phyloP scores from a whole-genome alignment of 2,797 vertebrate species.

The Cyprinella venusta region DNA sequence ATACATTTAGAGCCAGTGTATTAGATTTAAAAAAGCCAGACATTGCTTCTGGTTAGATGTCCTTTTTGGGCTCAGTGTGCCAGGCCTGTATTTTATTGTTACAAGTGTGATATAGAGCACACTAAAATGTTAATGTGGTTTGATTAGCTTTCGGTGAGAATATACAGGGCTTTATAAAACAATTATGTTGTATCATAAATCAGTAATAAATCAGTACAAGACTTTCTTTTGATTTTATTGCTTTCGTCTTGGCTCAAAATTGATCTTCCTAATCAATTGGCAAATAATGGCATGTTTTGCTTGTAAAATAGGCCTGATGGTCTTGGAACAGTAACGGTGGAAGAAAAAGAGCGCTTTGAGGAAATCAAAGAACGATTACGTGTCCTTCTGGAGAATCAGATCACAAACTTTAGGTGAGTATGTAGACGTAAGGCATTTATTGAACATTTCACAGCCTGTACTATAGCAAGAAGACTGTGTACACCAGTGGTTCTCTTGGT shows the following conservation, averaged over 20 bases:
- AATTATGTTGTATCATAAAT: slow-evolving; percentile 16
- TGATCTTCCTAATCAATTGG: slow-evolving; percentile 2
- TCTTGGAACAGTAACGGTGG: slow-evolving; percentile 96
- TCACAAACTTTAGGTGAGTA: slow-evolving; percentile 96
- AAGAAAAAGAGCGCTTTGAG: slow-evolving; percentile 98
- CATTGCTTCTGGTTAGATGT: slow-evolving; percentile 38
- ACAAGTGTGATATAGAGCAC: slow-evolving; percentile 9
- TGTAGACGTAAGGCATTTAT: not conserved
- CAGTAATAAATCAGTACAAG: not conserved
- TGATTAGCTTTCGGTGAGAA: slow-evolving; percentile 17
- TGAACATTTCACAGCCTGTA: not conserved
- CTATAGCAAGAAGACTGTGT: not conserved
- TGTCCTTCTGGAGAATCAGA: slow-evolving; percentile 96
- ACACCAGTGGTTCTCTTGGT: not conserved
- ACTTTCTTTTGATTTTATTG: not conserved
- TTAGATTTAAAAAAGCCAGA: slow-evolving; percentile 45
- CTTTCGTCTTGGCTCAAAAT: not conserved
- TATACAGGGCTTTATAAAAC: slow-evolving; percentile 28
- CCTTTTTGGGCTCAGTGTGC: slow-evolving; percentile 11
- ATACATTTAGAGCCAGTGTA: slow-evolving; percentile 45
- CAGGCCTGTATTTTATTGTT: slow-evolving; percentile 42
- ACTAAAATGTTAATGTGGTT: slow-evolving; percentile 42
- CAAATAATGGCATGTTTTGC: slow-evolving; percentile 37
- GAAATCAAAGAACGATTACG: slow-evolving; percentile 98
- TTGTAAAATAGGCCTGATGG: slow-evolving; percentile 88